Conservation (phyloP, 2,888 invertebrate genomes). For the Epistrophe eligans region DNA sequence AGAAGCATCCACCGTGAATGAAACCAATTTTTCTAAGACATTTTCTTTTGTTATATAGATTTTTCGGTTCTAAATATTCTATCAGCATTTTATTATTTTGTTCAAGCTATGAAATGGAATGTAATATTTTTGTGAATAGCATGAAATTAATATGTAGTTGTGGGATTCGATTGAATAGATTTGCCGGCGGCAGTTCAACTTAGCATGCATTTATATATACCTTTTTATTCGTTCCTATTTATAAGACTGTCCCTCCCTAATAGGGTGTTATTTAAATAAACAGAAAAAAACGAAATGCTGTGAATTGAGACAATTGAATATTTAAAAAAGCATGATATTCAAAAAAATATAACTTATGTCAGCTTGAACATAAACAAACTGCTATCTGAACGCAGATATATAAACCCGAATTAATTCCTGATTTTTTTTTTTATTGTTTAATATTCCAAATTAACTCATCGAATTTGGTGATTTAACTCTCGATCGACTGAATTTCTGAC, state of each 20-base stretch:
- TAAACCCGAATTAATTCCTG: no score
- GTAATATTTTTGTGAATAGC: constrained; percentile 36
- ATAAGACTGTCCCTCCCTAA: neutral
- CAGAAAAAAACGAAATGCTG: no score
- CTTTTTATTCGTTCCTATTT: neutral
- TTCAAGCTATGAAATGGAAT: constrained; percentile 43
- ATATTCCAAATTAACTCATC: no score
- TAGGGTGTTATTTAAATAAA: constrained; percentile 9
- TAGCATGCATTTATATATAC: neutral
- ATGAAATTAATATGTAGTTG: constrained; percentile 64
- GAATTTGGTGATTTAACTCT: no score
- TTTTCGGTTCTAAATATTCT: constrained; percentile 34
- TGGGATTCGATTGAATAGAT: constrained; percentile 44
- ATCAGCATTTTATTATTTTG: constrained; percentile 13
- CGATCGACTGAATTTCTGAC: no score
- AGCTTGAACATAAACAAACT: no score
- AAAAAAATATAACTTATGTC: no score
- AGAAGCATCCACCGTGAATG: neutral
- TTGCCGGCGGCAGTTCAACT: constrained; percentile 5
- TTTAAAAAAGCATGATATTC: no score
- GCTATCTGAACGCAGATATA: no score
- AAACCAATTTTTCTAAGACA: constrained; percentile 21
- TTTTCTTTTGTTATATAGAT: constrained; percentile 19
- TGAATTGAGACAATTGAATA: no score
- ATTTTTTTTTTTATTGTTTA: no score